These are phyloP conservation scores for Petrolisthes manimaculis DNA, from an alignment of 2,888 invertebrate genomes.

Conservation along the genomic window DNA sequence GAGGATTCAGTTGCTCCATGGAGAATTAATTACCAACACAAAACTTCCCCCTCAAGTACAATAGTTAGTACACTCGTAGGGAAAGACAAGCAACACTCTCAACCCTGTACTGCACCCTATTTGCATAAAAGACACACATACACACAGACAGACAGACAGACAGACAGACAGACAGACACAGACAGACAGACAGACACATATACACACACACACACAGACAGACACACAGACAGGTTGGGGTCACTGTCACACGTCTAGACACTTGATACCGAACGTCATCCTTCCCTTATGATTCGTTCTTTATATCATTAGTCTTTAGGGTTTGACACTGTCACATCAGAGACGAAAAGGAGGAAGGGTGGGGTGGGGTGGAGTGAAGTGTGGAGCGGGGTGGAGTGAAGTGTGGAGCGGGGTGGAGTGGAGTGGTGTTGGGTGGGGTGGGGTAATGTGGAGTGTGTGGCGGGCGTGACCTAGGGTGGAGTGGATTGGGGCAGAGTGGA, in stretches of 20 bases:
- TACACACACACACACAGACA: slow-evolving; percentile 6
- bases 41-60: too few relatives aligned
- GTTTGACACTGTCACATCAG: not conserved
- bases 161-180: not conserved
- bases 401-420: not conserved
- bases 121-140: not conserved
- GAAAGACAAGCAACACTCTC: too few relatives aligned
- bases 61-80: too few relatives aligned
- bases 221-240: not conserved
- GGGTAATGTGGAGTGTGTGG: not conserved
- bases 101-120: too few relatives aligned
- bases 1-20: too few relatives aligned
- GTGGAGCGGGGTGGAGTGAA: not conserved
- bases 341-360: not conserved
- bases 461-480: not conserved
- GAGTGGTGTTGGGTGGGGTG: not conserved
- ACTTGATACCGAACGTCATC: not conserved
- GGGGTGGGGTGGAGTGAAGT: not conserved
- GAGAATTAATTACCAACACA: too few relatives aligned
- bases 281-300: not conserved
- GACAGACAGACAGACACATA: not conserved
- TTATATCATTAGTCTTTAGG: not conserved
- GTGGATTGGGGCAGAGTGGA: not conserved
- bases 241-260: not conserved
- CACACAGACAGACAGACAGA: slow-evolving; percentile 3